phyloP scores from a whole-genome alignment of 2,888 invertebrate genomes.

The Rhagium mordax region DNA sequence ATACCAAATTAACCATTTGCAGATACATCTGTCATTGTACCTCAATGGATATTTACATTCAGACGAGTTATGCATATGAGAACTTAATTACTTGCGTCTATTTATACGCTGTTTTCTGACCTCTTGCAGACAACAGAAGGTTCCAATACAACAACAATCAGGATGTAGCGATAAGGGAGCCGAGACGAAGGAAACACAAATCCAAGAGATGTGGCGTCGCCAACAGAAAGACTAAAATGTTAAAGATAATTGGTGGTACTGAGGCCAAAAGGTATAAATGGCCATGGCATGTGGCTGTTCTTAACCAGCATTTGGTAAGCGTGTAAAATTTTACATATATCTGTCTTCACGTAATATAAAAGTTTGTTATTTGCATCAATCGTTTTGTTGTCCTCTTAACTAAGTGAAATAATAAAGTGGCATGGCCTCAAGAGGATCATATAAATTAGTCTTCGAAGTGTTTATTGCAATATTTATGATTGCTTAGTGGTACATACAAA shows the following conservation, averaged over 20 bases:
- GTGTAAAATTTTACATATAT: background rate
- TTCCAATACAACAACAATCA: slow-evolving; percentile 54
- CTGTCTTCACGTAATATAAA: background rate
- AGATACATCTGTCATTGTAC: background rate
- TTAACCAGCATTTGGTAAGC: slow-evolving; percentile 85
- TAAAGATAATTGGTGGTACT: slow-evolving; percentile 90
- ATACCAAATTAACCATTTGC: background rate
- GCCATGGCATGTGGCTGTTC: slow-evolving; percentile 96
- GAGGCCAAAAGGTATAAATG: slow-evolving; percentile 87
- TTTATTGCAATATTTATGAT: too few relatives aligned
- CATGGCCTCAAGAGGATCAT: too few relatives aligned
- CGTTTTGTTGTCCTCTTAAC: background rate
- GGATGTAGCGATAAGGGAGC: slow-evolving; percentile 45
- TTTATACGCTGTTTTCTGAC: background rate
- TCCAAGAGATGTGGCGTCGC: slow-evolving; percentile 60
- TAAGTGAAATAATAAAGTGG: background rate
- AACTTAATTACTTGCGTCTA: background rate
- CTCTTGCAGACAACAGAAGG: slow-evolving; percentile 46
- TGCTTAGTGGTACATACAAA: too few relatives aligned
- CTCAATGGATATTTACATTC: background rate
- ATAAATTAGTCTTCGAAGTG: background rate
- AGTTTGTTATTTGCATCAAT: background rate
- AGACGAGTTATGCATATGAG: background rate
- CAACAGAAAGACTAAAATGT: slow-evolving; percentile 70
- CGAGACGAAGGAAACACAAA: slow-evolving; percentile 40